phyloP scores from a whole-genome alignment of 23 tunicate genomes.

The Diplosoma virens region DNA sequence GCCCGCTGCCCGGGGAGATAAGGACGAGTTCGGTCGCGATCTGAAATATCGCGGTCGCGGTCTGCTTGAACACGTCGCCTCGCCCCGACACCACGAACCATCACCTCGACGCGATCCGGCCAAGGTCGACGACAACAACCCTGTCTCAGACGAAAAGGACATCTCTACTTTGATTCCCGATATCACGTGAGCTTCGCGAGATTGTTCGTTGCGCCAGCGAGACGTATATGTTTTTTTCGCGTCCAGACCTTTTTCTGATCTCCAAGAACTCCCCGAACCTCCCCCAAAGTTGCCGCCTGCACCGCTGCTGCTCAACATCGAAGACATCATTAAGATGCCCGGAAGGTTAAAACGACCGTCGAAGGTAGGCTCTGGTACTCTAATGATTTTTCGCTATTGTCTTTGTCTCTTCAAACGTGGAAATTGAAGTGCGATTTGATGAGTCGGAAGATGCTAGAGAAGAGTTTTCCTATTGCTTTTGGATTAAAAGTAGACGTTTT shows the following conservation, averaged over 20 bases:
- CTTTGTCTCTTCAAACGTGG: too few species aligned
- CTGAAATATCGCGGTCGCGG: not conserved
- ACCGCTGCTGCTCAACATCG: constrained; percentile 31
- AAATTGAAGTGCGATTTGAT: too few species aligned
- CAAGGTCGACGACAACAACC: too few species aligned
- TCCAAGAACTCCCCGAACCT: not conserved
- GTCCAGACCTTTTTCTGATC: constrained; percentile 15
- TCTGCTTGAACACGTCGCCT: not conserved
- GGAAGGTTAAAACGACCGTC: constrained; percentile 62
- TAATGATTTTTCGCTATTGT: not conserved
- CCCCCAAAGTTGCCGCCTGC: not conserved
- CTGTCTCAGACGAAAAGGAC: too few species aligned
- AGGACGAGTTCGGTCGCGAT: constrained; percentile 44
- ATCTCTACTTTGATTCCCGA: too few species aligned
- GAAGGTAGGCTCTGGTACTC: constrained; percentile 21
- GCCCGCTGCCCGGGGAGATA: constrained; percentile 21
- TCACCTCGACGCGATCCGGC: constrained; percentile 7
- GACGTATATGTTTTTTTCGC: too few species aligned
- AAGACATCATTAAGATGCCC: constrained; percentile 64
- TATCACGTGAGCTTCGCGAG: too few species aligned
- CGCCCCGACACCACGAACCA: not conserved
- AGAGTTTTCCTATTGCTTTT: too few species aligned
- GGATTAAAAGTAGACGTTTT: too few species aligned
- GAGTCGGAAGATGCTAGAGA: too few species aligned
- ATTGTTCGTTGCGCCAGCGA: too few species aligned